phyloP scores from a whole-genome alignment of 2,888 invertebrate genomes.

The Phragmatobia fuliginosa region DNA sequence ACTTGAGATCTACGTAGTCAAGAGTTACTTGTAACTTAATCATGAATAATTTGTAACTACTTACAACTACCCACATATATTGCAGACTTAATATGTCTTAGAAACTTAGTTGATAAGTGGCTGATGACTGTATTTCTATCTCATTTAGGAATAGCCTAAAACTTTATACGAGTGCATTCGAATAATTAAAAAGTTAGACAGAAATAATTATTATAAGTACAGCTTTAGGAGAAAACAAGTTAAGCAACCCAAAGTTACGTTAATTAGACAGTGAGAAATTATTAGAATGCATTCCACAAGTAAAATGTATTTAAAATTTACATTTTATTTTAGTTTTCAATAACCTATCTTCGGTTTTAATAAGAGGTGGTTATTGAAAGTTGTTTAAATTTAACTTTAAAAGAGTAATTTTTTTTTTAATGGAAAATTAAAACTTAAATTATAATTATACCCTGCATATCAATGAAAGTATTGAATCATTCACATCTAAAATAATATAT shows the following conservation, averaged over 20 bases:
- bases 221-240: neutral
- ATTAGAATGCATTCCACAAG: neutral
- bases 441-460: too few species aligned
- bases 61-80: neutral
- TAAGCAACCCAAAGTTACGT: neutral
- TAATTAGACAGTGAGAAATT: neutral
- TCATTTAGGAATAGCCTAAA: neutral
- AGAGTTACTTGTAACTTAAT: constrained; percentile 16
- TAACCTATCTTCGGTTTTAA: too few species aligned
- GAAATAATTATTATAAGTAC: neutral
- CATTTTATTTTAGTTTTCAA: too few species aligned
- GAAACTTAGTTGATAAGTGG: constrained; percentile 7
- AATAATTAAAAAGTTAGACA: neutral
- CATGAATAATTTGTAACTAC: constrained; percentile 23
- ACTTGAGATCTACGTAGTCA: constrained; percentile 10
- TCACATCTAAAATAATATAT: too few species aligned
- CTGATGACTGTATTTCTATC: neutral
- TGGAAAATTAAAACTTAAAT: too few species aligned
- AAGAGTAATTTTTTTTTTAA: too few species aligned
- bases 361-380: too few species aligned
- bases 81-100: neutral
- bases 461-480: too few species aligned
- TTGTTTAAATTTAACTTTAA: too few species aligned
- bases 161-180: neutral
- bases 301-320: neutral